These are phyloP conservation scores for Stichodactyla mertensii DNA, from an alignment of 64 coral and sea anemone genomes.

Conservation along the genomic window DNA sequence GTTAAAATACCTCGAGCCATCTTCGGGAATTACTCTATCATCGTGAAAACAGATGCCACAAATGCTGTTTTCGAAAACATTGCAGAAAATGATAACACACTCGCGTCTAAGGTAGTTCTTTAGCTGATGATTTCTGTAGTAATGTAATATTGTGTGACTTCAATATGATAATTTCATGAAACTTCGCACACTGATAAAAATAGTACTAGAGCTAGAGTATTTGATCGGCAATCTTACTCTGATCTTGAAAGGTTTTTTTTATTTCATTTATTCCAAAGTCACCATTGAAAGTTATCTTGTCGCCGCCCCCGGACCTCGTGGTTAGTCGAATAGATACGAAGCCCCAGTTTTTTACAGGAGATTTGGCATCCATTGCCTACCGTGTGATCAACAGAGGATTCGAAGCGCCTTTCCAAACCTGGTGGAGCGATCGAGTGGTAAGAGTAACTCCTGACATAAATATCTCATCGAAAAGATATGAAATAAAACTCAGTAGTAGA, in stretches of 20 bases:
- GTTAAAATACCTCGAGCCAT: conserved; percentile 53
- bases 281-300: conserved; percentile 33
- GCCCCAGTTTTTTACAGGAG: conserved; percentile 19
- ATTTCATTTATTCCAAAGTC: not conserved
- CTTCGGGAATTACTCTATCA: conserved; percentile 60
- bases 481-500: no score
- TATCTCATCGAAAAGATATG: no score
- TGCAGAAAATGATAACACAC: conserved; percentile 61
- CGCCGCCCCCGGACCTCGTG: conserved; percentile 68
- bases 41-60: conserved; percentile 58
- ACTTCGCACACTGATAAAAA: no score
- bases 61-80: conserved; percentile 67
- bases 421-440: conserved; percentile 74
- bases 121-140: no score
- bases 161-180: no score
- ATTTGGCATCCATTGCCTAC: conserved; percentile 30
- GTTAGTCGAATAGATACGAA: not conserved
- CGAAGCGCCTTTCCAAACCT: conserved; percentile 59
- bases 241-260: not conserved
- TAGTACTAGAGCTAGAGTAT: no score
- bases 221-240: no score
- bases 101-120: conserved; percentile 20
- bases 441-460: not conserved
- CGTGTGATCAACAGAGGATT: conserved; percentile 54
- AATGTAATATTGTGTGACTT: no score